Evolutionary conservation across 2,797 vertebrate species (phyloP), one percentile per base, ranked within the genome.

Genomic region (Naso thynnoides): DNA sequence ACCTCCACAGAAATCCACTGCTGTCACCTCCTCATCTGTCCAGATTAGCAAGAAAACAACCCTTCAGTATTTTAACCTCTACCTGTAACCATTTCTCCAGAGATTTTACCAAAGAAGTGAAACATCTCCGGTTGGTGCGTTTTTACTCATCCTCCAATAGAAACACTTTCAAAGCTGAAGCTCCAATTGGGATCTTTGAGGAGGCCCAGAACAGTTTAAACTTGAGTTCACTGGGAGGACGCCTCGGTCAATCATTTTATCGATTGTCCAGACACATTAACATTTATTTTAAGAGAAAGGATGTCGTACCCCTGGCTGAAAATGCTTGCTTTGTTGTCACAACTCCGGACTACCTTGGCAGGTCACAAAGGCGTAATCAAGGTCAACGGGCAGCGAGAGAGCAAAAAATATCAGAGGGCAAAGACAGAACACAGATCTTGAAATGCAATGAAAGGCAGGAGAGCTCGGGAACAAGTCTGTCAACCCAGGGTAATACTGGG

Each of bases 241-340:
- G 70, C 48, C 76, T 94, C 3, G 81, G 86, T 58, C 79, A 90
- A 55, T 88, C 90, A 27, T 94, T 94, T 66, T 73, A 85, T 63
- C 78, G 3, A 49, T 45, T 94, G 49, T 92, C 92, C 29, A 74
- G 47, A 63, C 90, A 93, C 62, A 84, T 93, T 59, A 94, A 94
- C 70, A n/a, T 84, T 38, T 94, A 93, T 75, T 94, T 93, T 61
- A 91, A 79, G 64, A 79, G 56, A 47, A 89, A 83, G 61, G 78
- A 84, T 10, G n/a, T 29, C 21, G 48, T 29, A 16, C 27, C 70
- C 49, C 19, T 65, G 4, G 26, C 31, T 38, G 69, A 60, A 55
- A 84, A 76, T 50, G 54, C n/a, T 8, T 18, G 6, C 8, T 9
- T 76, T 72, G 45, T 70, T 14, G 52, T 71, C 45, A 61, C 75